Evolutionary conservation across 1,140 invertebrate genomes (phyloP), one percentile per base, ranked within the genome.

Genomic region (Ylistrum balloti): DNA sequence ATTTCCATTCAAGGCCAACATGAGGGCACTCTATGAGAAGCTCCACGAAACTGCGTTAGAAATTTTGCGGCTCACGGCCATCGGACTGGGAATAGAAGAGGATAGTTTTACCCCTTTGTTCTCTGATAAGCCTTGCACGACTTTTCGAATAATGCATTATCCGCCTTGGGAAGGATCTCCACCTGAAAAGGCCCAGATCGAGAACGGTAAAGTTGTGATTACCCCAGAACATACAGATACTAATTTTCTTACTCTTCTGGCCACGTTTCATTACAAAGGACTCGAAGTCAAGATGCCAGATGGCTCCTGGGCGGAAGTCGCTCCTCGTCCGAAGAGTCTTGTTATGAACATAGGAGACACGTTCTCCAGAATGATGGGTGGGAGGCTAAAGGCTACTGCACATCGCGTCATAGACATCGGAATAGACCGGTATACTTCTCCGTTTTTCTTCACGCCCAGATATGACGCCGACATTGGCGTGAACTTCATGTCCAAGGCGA

Each of bases 291-390:
- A 86, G 86, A 90, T 90, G 33, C 88, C 87, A 0, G 89, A 91
- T 35, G 93, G 91, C 34, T 45, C 91, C 35, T 95, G 94, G 94
- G 45, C 89, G 33, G 91, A 91, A 34, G 93, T 95, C 15, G 87
- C 89, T 15, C 88, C 91, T 13, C 89, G 93, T 20, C 94, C 94
- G 5, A 91, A 91, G 87, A 93, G 93, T 87, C 93, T 95, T 17
- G 92, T 95, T 48, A 94, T 95, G 93, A 95, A 95, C 86, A 94
- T 95, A 32, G 94, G 94, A 0, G 94, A 93, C 85, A 93, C 93
- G 33, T 93, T 95, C 85, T 92, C 94, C 1, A 89, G 91, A 13
- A 94, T 94, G 91, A 93, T 93, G 17, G 91, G 92, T 11, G 93
- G 93, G 0, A 88, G 90, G 28, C 92, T 94, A 33, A 94, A 94